These are phyloP conservation scores for Pagetopsis macropterus DNA, from an alignment of 2,797 vertebrate species.

Conservation along the genomic window DNA sequence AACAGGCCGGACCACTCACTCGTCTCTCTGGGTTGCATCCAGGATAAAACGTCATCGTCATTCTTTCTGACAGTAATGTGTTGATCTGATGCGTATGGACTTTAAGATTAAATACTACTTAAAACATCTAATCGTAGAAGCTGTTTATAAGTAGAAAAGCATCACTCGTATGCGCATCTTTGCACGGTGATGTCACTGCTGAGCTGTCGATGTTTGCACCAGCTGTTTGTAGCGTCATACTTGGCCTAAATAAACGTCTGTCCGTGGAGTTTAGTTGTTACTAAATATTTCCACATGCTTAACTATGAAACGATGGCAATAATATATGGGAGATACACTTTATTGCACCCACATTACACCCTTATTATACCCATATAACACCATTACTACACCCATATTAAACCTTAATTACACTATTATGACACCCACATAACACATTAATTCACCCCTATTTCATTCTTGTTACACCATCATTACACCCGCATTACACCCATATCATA, in stretches of 20 bases:
- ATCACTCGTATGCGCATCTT: constrained; percentile 23
- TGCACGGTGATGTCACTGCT: constrained; percentile 41
- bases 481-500: too few species aligned
- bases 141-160: constrained; percentile 18
- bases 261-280: not conserved
- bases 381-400: too few species aligned
- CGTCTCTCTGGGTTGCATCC: constrained; percentile 27
- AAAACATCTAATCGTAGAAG: constrained; percentile 3
- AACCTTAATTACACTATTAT: too few species aligned
- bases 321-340: too few species aligned
- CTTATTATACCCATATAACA: too few species aligned
- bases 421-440: too few species aligned
- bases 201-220: constrained; percentile 23
- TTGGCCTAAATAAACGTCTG: constrained; percentile 6
- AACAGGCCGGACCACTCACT: constrained; percentile 53
- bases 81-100: constrained; percentile 2
- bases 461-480: too few species aligned
- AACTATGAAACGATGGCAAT: not conserved
- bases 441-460: too few species aligned
- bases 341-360: too few species aligned
- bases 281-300: constrained; percentile 9
- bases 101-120: constrained; percentile 3
- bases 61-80: constrained; percentile 17
- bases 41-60: not conserved
- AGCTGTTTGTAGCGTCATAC: constrained; percentile 38